Evolutionary conservation across 2,888 invertebrate genomes (phyloP).

Genomic region (Gymnoscelis rufifasciata): DNA sequence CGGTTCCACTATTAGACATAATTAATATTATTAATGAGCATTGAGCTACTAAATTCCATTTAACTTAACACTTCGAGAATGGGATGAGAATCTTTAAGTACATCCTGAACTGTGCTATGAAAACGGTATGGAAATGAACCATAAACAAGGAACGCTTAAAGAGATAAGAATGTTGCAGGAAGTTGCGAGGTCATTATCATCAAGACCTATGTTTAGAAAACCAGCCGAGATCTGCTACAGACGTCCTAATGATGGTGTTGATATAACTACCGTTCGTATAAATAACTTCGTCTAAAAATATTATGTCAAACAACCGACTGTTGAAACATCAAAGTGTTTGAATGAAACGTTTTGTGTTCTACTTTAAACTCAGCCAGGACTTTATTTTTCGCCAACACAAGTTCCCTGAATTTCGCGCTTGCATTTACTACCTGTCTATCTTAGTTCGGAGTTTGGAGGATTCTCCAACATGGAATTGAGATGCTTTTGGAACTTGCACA

Average conservation of each 20-base stretch:
- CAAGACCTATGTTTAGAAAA: neutral
- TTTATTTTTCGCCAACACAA: constrained; percentile 19
- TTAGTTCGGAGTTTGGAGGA: constrained; percentile 17
- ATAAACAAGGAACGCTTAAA: no score
- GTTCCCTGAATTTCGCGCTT: constrained; percentile 15
- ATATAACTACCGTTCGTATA: constrained; percentile 16
- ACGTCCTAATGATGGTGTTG: constrained; percentile 1
- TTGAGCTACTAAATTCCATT: no score
- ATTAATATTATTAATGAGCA: neutral
- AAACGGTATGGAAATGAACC: no score
- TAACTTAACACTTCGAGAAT: no score
- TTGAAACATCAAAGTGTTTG: constrained; percentile 29
- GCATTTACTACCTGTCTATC: constrained; percentile 23
- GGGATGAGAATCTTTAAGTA: no score
- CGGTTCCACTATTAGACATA: neutral
- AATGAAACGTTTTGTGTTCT: constrained; percentile 31
- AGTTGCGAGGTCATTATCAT: neutral
- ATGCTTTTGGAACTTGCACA: constrained; percentile 2
- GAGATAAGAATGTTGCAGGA: neutral
- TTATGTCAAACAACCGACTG: constrained; percentile 33
- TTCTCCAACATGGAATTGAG: constrained; percentile 13
- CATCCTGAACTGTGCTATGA: no score
- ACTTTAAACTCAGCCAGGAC: constrained; percentile 33
- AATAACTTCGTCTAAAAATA: constrained; percentile 31
- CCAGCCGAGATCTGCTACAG: neutral